These are phyloP conservation scores for Drosophila virilis DNA, from an alignment of 1,140 invertebrate genomes.

Conservation along the genomic window DNA sequence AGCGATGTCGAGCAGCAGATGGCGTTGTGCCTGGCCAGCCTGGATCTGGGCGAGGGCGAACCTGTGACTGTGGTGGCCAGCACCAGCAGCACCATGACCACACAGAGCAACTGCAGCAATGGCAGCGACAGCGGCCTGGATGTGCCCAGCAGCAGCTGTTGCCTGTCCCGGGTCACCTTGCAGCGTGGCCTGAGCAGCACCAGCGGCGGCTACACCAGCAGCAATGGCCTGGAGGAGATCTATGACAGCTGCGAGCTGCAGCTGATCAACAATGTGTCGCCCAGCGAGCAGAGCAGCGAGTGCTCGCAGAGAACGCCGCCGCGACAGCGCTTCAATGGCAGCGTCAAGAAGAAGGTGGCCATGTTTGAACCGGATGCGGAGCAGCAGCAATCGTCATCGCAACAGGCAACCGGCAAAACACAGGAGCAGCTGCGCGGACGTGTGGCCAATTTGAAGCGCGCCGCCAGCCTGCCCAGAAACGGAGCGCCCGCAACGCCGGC, in stretches of 20 bases:
- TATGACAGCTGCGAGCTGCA: constrained; percentile 88
- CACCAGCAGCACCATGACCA: constrained; percentile 24
- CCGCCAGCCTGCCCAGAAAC: constrained; percentile 85
- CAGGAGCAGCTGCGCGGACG: constrained; percentile 59
- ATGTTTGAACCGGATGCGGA: constrained; percentile 68
- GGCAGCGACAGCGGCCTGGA: constrained; percentile 93
- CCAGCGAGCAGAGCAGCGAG: constrained; percentile 90
- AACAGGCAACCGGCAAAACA: constrained; percentile 4
- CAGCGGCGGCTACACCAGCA: constrained; percentile 88
- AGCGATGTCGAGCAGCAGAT: constrained; percentile 66
- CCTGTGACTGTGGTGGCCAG: constrained; percentile 23
- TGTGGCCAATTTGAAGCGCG: constrained; percentile 83
- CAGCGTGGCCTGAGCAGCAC: constrained; percentile 85
- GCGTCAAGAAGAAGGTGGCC: constrained; percentile 79
- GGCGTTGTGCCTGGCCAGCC: constrained; percentile 55
- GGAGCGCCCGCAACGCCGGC: constrained; percentile 70
- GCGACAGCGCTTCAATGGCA: constrained; percentile 39
- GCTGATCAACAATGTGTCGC: constrained; percentile 86
- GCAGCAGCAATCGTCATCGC: constrained; percentile 56
- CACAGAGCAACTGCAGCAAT: constrained; percentile 85
- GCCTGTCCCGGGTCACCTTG: constrained; percentile 59
- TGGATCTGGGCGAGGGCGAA: constrained; percentile 60
- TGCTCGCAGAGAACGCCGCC: constrained; percentile 85
- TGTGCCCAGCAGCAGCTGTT: constrained; percentile 86
- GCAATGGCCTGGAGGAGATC: constrained; percentile 85